Base-by-base conservation (phyloP, 1,140 invertebrate genomes). In the Marisa cornuarietis region DNA sequence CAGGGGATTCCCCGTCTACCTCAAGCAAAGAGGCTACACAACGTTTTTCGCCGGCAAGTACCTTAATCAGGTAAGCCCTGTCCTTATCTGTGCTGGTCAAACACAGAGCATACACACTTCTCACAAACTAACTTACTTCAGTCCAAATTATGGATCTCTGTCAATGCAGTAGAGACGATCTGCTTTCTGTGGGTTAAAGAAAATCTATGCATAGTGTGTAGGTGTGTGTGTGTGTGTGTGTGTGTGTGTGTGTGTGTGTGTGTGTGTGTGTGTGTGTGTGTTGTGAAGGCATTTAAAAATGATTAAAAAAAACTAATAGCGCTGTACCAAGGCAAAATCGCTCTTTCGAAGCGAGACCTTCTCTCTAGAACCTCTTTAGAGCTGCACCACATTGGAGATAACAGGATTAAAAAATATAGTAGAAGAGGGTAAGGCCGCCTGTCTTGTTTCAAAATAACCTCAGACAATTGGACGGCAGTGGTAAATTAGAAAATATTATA, bases 1-100 rank as follows among this genome's bases (percentile, higher is more conserved):
- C 1, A 88, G 92, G 11, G 94, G 95, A 2, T 94, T 96, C 87
- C 95, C 94, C 0, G 91, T 92, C 0, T 87, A 93, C 58, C 88
- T 97, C n/a, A 92, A 94, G 71, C 89, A 92, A 62, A 89, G 91
- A 73, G 94, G 83, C 13, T 88, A 88, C 69, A 81, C 76, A 9
- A 88, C 87, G 18, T 86, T 88, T 75, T 88, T 86, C 82, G 86
- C 87, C 76, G 87, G 87, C 63, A 88, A 88, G 83, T 88, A 88
- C 75, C 82, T 88, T n/a, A 88, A 88, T 80, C 82, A 83, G 83
- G 87, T 87, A 76, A 75, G 76, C 13, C 4, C 51, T 65, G 13
- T 22, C 0, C 9, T 22, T 42, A 18, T 71, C 8, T 26, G 1
- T 13, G 20, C 9, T 49, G n/a, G 31, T 22, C n/a, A 24, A 13